Evolutionary conservation across 1,140 invertebrate genomes (phyloP), one percentile per base, ranked within the genome.

Genomic region (Zaprionus gabonicus): DNA sequence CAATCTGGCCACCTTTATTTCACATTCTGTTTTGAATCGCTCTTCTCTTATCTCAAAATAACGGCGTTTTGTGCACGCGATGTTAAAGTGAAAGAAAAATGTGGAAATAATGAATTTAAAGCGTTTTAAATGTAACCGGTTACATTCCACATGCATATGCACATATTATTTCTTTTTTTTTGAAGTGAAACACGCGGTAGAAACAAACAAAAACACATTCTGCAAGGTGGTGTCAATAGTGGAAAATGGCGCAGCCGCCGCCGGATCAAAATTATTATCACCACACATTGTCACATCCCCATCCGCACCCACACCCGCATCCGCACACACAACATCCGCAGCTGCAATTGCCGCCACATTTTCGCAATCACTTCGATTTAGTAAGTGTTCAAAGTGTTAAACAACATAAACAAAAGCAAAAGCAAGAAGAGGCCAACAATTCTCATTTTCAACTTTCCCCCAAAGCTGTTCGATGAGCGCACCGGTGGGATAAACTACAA

Each of bases 191-290:
- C 58, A 31, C 41, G 78, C 64, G n/a, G 38, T 31, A 57, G 46
- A 53, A 66, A 49, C 46, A 36, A 44, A 15, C 20, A 36, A 70
- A 69, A 59, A 31, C 9, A 64, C 59, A 28, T 20, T 34, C 20
- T 34, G 64, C 60, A 70, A 65, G 64, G 70, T 72, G 82, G 60
- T 57, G 58, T 34, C 28, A 51, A 4, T 36, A 70, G 71, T 56
- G 78, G 82, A 91, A 91, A 85, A 91, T 88, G 88, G 88, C 88
- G 88, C 88, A 91, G 80, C 88, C 80, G 82, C 88, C 88, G 71
- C 84, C 88, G 59, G 88, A 91, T 83, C 88, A 91, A 71, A 91
- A 91, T 38, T 91, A 88, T 79, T 91, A 88, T 51, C 86, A 91
- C 57, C 86, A 91, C 38, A 72, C 86, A 53, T 72, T 85, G 68